These are phyloP conservation scores for Cataglyphis livida DNA, from an alignment of 2,888 invertebrate species.

Conservation along the genomic window DNA sequence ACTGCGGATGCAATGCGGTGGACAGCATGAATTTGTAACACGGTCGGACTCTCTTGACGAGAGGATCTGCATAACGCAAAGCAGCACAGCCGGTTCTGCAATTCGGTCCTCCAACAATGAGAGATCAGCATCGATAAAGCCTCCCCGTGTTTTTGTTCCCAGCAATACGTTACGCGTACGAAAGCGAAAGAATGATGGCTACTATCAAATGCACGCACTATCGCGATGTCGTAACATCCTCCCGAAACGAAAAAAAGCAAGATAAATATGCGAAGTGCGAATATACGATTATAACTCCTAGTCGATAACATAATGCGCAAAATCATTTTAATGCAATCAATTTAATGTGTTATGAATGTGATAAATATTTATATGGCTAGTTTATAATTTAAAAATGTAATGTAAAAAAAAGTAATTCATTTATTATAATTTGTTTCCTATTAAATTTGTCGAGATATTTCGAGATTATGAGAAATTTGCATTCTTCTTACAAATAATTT, in stretches of 20 bases:
- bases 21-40: constrained; percentile 42
- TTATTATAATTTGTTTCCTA: background rate
- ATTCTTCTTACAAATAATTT: background rate
- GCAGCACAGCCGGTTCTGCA: constrained; percentile 2
- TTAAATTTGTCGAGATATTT: background rate
- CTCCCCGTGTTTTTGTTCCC: constrained; percentile 10
- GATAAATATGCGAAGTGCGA: background rate
- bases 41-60: constrained; percentile 22
- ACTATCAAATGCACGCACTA: background rate
- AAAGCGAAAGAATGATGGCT: constrained; percentile 11
- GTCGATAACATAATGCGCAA: background rate
- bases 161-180: constrained; percentile 3
- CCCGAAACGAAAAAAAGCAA: background rate
- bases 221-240: constrained; percentile 4
- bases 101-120: constrained; percentile 30
- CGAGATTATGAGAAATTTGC: background rate
- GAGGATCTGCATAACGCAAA: background rate
- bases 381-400: background rate
- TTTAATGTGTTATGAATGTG: background rate
- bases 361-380: background rate
- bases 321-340: background rate
- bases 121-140: constrained; percentile 17
- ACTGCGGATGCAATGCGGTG: constrained; percentile 36
- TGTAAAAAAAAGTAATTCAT: background rate
- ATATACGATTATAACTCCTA: background rate